Evolutionary conservation across 1,140 invertebrate genomes (phyloP).

Genomic region (Bombus waltoni): DNA sequence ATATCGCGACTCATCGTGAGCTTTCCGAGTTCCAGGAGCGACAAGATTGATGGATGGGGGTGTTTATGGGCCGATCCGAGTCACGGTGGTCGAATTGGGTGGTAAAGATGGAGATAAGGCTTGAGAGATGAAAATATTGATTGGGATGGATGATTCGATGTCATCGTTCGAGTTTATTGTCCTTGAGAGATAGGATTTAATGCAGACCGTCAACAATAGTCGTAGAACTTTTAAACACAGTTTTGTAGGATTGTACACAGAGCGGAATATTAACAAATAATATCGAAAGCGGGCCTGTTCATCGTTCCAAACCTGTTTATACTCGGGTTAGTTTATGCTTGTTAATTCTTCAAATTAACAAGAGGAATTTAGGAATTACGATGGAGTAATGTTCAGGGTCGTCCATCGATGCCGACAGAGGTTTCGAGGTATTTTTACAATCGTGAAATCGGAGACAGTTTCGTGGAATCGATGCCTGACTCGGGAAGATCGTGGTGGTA

Average conservation of each 20-base stretch:
- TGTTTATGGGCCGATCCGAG: conserved; percentile 1
- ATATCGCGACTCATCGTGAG: conserved; percentile 16
- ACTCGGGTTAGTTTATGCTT: no score
- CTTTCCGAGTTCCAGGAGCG: not conserved
- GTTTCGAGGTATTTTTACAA: not conserved
- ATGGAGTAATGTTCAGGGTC: not conserved
- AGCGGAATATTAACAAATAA: no score
- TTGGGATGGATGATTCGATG: no score
- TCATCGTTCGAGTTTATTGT: no score
- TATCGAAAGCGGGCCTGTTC: no score
- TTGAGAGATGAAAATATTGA: not conserved
- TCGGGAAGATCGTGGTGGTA: conserved; percentile 3
- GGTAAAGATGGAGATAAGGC: accelerated
- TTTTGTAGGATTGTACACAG: no score
- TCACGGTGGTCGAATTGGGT: not conserved
- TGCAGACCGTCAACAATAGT: no score
- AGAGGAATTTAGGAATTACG: not conserved
- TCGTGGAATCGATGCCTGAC: not conserved
- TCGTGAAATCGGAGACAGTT: not conserved
- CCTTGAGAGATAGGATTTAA: no score
- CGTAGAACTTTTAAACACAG: not conserved
- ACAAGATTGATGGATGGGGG: conserved; percentile 2
- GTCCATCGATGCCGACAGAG: not conserved
- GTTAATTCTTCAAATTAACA: not conserved
- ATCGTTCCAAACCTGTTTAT: no score